Percentiles rank a stretch among this genome's conserved stretches.
These are phyloP conservation scores for Triplophysa yarkandensis DNA, from an alignment of 2,797 vertebrate genomes.

Conservation along the genomic window DNA sequence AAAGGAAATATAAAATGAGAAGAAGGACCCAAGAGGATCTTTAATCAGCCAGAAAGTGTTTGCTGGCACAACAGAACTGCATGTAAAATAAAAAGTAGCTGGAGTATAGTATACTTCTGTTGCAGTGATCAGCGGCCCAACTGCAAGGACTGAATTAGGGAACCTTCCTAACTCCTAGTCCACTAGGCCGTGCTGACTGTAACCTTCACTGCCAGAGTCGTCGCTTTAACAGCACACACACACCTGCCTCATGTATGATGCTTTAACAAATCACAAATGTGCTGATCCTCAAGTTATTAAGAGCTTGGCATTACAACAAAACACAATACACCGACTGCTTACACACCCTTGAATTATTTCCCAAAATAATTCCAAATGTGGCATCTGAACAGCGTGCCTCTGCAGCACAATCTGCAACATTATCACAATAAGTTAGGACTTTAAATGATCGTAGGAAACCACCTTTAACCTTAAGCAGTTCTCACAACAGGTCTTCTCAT, in stretches of 20 bases:
- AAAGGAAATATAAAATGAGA: no score
- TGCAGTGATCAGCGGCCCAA: conserved; percentile 1
- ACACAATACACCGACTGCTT: background rate
- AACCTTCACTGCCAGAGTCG: conserved; percentile 62
- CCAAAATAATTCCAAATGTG: no score
- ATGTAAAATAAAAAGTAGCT: background rate
- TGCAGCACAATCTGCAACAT: background rate
- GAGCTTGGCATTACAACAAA: background rate
- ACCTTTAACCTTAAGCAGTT: background rate
- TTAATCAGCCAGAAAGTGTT: background rate
- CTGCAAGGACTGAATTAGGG: conserved; percentile 23
- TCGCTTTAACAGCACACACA: conserved; percentile 62
- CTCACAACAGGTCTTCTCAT: conserved; percentile 26
- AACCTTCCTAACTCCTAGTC: conserved; percentile 42
- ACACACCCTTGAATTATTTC: no score
- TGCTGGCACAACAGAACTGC: background rate
- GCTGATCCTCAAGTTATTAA: background rate
- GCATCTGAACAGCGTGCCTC: background rate
- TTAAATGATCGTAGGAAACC: background rate
- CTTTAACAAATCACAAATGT: background rate
- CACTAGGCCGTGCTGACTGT: conserved; percentile 46
- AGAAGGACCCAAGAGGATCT: no score
- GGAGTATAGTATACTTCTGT: background rate
- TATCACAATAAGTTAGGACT: background rate
- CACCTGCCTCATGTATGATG: conserved; percentile 35